A percentile compares a stretch with the other conserved stretches of the same genome.
Conservation (phyloP, 2,888 invertebrate species). For the Synergus itoensis region DNA sequence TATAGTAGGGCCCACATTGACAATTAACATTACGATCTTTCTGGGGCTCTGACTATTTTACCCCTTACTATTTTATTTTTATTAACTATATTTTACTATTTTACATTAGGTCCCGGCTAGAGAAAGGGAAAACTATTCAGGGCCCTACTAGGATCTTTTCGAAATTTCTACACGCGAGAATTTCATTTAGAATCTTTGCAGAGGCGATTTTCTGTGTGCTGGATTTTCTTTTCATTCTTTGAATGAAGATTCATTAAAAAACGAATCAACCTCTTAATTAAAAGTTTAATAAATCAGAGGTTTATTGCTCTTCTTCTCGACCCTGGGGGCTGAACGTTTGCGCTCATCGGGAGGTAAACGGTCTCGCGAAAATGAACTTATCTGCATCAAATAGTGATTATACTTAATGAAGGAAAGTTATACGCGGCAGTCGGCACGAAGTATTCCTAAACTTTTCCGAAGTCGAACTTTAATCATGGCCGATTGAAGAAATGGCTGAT, state of each 20-base stretch:
- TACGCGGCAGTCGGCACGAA: constrained; percentile 59
- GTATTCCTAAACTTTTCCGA: constrained; percentile 65
- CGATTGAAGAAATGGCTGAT: constrained; percentile 64
- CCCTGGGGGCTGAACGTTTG: constrained; percentile 53
- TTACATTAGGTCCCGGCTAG: too few relatives aligned
- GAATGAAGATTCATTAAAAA: constrained; percentile 58
- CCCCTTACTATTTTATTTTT: too few relatives aligned
- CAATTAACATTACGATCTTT: too few relatives aligned
- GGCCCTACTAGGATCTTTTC: too few relatives aligned
- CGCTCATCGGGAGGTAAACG: constrained; percentile 59
- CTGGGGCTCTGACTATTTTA: too few relatives aligned
- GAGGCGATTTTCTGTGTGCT: constrained; percentile 49
- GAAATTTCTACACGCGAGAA: not conserved
- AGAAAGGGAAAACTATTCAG: too few relatives aligned
- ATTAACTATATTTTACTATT: too few relatives aligned
- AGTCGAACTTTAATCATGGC: constrained; percentile 64
- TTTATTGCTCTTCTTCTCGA: constrained; percentile 57
- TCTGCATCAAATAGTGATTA: constrained; percentile 73
- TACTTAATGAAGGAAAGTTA: constrained; percentile 70
- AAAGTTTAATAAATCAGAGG: constrained; percentile 68
- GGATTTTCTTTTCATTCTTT: constrained; percentile 55
- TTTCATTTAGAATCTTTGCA: not conserved
- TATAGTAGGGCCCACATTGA: too few relatives aligned
- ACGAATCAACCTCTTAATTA: constrained; percentile 69
- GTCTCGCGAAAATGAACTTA: constrained; percentile 69